phyloP scores from a whole-genome alignment of 2,888 invertebrate genomes.

The Didymodactylos carnosus region DNA sequence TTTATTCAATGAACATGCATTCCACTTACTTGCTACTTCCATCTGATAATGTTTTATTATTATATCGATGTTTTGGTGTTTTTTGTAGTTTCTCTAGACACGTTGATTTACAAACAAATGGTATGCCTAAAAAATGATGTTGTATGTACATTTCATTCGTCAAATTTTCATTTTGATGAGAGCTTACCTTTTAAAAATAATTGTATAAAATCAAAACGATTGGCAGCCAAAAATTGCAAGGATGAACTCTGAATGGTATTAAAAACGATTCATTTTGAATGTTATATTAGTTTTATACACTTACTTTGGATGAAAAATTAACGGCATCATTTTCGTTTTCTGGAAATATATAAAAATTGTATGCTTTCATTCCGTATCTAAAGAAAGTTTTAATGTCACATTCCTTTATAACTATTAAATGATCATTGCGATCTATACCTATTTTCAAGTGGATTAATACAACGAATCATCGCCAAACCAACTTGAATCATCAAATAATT shows the following conservation, averaged over 20 bases:
- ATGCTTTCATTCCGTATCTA: constrained; percentile 25
- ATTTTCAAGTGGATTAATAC: constrained; percentile 22
- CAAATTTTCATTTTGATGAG: background rate
- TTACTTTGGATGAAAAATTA: background rate
- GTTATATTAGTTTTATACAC: background rate
- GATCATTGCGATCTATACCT: background rate
- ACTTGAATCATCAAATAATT: constrained; percentile 36
- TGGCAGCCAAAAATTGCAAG: background rate
- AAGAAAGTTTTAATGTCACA: constrained; percentile 13
- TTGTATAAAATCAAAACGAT: background rate
- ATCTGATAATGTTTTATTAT: too few species aligned
- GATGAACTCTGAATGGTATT: background rate
- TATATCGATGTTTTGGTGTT: too few species aligned
- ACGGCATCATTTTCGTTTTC: background rate
- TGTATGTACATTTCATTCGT: background rate
- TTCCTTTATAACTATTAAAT: background rate
- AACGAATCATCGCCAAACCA: constrained; percentile 36
- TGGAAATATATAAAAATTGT: constrained; percentile 31
- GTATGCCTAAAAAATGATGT: background rate
- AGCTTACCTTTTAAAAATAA: background rate
- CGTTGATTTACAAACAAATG: background rate
- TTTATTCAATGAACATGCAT: too few species aligned
- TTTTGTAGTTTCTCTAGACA: background rate
- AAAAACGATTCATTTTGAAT: background rate
- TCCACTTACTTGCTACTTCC: too few species aligned